Base-by-base conservation (phyloP, 2,797 vertebrate genomes). In the Onychomys torridus region DNA sequence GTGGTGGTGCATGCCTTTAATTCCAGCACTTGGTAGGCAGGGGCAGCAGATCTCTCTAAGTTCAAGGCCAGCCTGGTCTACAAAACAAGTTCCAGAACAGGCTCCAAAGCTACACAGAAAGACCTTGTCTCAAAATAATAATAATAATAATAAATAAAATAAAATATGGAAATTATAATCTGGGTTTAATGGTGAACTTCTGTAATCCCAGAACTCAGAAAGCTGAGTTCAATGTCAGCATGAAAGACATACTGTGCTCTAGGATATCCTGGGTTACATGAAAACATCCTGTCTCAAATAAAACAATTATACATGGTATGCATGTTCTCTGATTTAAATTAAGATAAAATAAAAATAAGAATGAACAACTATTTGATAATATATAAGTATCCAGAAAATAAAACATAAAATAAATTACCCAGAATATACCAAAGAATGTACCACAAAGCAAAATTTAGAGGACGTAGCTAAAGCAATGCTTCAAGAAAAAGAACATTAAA, bases 351-450 rank as follows among this genome's bases (percentile, higher is more conserved):
- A n/a, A 13, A 83, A 43, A 69, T 55, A 82, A 82, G 13, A 83
- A 76, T n/a, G 73, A 76, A 85, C 0, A 49, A 13, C 10, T 85
- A n/a, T n/a, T n/a, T 52, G 12, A 14, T 34, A 65, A 65, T 52
- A 46, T 40, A 76, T 76, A 85, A 76, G 17, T 85, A 49, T 76
- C 40, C 46, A 27, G 57, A 76, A 76, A 92, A 92, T 43, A 76
- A 59, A 12, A 46, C 23, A 71, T 46, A 34, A 3, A 55, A 27
- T 63, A 19, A 81, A 57, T 81, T 82, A 69, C 5, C 5, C 23
- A 78, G 23, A 55, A 14, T n/a, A 65, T 65, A 65, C 46, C 65
- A 83, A 79, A 90, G 32, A 73, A 52, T 63, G 83, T 59, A 55
- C 37, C 57, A 52, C 6, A 92, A 34, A 71, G 29, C 13, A 73